Conservation (phyloP, 1,140 invertebrate genomes). For the Apis florea region DNA sequence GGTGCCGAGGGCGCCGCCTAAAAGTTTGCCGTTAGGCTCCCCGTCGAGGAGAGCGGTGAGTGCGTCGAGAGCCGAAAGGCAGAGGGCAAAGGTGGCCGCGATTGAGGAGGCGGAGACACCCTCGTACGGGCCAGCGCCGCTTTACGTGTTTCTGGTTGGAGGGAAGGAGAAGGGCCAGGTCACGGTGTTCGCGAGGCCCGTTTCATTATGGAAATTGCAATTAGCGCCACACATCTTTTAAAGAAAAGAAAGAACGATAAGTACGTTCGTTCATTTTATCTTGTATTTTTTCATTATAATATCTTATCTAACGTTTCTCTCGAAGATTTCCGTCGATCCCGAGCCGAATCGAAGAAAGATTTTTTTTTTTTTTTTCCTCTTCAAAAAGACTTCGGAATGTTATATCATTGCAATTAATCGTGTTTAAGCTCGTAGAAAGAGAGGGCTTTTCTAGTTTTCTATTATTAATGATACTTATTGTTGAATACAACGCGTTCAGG, state of each 20-base stretch:
- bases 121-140: constrained; percentile 78
- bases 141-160: constrained; percentile 84
- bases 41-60: constrained; percentile 78
- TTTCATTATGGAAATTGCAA: constrained; percentile 85
- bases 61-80: constrained; percentile 78
- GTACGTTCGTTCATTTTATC: background rate
- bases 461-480: background rate
- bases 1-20: constrained; percentile 74
- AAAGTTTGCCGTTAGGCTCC: constrained; percentile 75
- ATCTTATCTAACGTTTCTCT: background rate
- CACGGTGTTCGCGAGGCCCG: constrained; percentile 84
- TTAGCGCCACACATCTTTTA: constrained; percentile 81
- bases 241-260: constrained; percentile 7
- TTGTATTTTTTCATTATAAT: too few species aligned
- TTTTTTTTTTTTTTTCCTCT: too few species aligned
- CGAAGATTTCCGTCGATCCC: background rate
- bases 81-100: constrained; percentile 75
- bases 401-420: background rate
- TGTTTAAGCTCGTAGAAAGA: too few species aligned
- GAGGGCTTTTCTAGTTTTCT: background rate
- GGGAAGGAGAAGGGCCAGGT: constrained; percentile 86
- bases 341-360: too few species aligned
- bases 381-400: background rate
- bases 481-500: background rate
- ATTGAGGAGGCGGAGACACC: constrained; percentile 70